These are phyloP conservation scores for Sycophila texana DNA, from an alignment of 2,888 invertebrate genomes.

Conservation along the genomic window DNA sequence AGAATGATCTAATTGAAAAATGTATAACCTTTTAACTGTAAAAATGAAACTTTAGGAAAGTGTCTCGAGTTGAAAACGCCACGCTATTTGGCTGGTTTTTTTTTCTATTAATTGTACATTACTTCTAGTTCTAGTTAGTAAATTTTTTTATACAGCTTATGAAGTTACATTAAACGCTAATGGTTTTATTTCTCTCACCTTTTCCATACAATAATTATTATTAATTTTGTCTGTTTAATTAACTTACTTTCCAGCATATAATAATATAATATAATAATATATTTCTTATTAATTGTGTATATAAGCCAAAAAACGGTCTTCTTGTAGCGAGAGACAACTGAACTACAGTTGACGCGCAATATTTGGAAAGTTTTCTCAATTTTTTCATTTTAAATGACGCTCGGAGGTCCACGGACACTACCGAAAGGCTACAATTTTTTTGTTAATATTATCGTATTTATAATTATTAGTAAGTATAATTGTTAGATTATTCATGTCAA, in stretches of 20 bases:
- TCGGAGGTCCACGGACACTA: slow-evolving; percentile 54
- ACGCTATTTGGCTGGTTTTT: not conserved
- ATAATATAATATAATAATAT: not conserved
- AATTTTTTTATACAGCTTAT: slow-evolving; percentile 29
- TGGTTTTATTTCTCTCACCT: not conserved
- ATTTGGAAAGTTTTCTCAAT: slow-evolving; percentile 28
- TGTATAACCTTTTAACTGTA: not conserved
- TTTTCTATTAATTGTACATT: slow-evolving; percentile 37
- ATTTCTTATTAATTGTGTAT: slow-evolving; percentile 30
- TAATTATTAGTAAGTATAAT: slow-evolving; percentile 21
- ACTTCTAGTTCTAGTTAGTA: slow-evolving; percentile 29
- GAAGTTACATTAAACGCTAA: slow-evolving; percentile 41
- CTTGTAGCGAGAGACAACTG: slow-evolving; percentile 33
- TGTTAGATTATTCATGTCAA: slow-evolving; percentile 26
- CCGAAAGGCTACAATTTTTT: slow-evolving; percentile 51
- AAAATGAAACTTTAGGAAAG: not conserved
- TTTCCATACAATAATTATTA: slow-evolving; percentile 16
- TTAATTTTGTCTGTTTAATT: slow-evolving; percentile 23
- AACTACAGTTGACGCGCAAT: slow-evolving; percentile 40
- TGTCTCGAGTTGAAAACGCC: slow-evolving; percentile 24
- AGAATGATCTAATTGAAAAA: not conserved
- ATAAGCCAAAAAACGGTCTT: slow-evolving; percentile 46
- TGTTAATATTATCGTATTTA: slow-evolving; percentile 17
- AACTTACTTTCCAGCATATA: slow-evolving; percentile 6
- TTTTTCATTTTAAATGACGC: slow-evolving; percentile 32